These are phyloP conservation scores for Aphelinus atriplicis DNA, from an alignment of 1,140 invertebrate species.

Conservation along the genomic window DNA sequence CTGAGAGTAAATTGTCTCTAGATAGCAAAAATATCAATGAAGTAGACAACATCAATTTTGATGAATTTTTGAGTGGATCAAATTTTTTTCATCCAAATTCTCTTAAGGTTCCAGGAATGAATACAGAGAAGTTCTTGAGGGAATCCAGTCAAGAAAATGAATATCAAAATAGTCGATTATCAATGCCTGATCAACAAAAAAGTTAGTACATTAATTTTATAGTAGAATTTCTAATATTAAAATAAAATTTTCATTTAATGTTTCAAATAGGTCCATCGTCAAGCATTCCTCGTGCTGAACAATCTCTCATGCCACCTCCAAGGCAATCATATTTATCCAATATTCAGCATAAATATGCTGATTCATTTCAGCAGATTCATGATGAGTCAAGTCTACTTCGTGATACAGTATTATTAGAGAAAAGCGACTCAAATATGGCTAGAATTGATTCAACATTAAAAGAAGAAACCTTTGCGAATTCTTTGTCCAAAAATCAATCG, in stretches of 20 bases:
- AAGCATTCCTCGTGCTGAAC: conserved; percentile 33
- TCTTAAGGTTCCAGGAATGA: conserved; percentile 20
- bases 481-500: conserved; percentile 23
- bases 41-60: conserved; percentile 5
- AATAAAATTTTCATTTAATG: conserved; percentile 9
- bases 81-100: conserved; percentile 13
- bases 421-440: conserved; percentile 3
- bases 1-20: conserved; percentile 49
- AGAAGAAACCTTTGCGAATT: conserved; percentile 30
- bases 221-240: neutral
- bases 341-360: conserved; percentile 22
- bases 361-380: conserved; percentile 6
- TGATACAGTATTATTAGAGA: conserved; percentile 24
- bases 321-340: conserved; percentile 14
- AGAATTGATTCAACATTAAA: conserved; percentile 10
- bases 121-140: neutral
- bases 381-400: conserved; percentile 33
- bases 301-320: neutral
- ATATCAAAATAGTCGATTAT: conserved; percentile 6
- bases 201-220: conserved; percentile 10
- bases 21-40: conserved; percentile 47
- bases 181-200: conserved; percentile 7
- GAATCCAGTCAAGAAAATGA: neutral
- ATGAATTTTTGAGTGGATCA: conserved; percentile 9
- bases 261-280: conserved; percentile 16